These are phyloP conservation scores for Amblyjoppa proteus DNA, from an alignment of 2,888 invertebrate species.

Conservation along the genomic window DNA sequence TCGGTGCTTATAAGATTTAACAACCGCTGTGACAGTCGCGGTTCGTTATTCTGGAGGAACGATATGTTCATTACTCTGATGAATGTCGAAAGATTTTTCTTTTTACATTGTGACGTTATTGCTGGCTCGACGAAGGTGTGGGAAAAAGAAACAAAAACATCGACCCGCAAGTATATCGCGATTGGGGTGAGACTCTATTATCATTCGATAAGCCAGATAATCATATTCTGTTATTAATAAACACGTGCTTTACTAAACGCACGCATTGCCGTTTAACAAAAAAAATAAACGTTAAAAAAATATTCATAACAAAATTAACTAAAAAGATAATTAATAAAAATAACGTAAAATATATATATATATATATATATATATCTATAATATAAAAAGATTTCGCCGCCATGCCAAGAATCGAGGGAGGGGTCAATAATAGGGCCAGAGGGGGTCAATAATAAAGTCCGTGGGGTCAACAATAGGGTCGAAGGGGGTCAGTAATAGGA, in stretches of 20 bases:
- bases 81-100: neutral
- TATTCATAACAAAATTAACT: no score
- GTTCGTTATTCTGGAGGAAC: neutral
- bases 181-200: neutral
- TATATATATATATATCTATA: no score
- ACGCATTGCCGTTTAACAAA: no score
- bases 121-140: neutral
- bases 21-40: neutral
- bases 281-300: no score
- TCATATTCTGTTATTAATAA: neutral
- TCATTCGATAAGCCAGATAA: neutral
- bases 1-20: constrained; percentile 19
- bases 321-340: neutral
- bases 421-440: no score
- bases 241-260: neutral
- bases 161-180: neutral
- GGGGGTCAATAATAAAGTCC: no score
- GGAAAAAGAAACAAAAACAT: neutral
- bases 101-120: neutral
- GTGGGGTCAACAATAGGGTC: no score
- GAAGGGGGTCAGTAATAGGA: no score
- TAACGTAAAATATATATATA: no score
- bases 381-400: no score
- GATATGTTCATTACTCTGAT: neutral
- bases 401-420: no score